Percentiles rank a stretch among this genome's conserved stretches.
Conservation (phyloP, 2,797 vertebrate genomes). For the Pogoniulus pusillus region DNA sequence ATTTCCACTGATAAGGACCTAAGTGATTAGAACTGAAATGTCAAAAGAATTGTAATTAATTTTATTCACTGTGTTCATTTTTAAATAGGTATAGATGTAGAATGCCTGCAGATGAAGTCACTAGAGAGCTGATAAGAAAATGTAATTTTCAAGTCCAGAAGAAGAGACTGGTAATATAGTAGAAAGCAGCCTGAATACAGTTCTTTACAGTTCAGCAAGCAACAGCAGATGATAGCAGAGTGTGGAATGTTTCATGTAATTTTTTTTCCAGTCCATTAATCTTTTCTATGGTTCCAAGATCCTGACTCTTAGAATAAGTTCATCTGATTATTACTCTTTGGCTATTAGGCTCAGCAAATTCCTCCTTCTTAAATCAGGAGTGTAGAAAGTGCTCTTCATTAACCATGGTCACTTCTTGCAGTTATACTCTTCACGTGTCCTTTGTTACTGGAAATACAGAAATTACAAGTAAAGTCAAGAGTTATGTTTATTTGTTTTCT, state of each 20-base stretch:
- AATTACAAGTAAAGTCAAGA: not conserved
- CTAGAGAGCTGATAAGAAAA: conserved; percentile 64
- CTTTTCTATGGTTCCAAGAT: not conserved
- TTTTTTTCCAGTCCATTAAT: conserved; percentile 7
- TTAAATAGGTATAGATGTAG: conserved; percentile 68
- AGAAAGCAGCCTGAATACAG: conserved; percentile 69
- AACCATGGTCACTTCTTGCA: not conserved
- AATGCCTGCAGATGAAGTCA: conserved; percentile 75
- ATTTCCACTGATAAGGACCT: conserved; percentile 51
- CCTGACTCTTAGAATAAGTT: not conserved
- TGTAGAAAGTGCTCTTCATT: conserved; percentile 47
- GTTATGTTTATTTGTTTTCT: not conserved
- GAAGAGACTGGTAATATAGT: conserved; percentile 58
- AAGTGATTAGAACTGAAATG: conserved; percentile 54
- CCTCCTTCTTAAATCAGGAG: conserved; percentile 12
- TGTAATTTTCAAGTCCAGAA: conserved; percentile 63
- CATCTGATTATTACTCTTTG: conserved; percentile 11
- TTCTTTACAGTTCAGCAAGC: conserved; percentile 76
- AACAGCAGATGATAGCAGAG: conserved; percentile 50
- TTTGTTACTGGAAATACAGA: conserved; percentile 69
- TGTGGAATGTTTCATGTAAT: conserved; percentile 48
- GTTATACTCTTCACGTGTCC: not conserved
- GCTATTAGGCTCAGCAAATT: conserved; percentile 20
- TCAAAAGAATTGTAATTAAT: conserved; percentile 59
- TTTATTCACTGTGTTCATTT: conserved; percentile 68